These are phyloP conservation scores for Xenops minutus DNA, from an alignment of 2,797 vertebrate genomes.

Conservation along the genomic window DNA sequence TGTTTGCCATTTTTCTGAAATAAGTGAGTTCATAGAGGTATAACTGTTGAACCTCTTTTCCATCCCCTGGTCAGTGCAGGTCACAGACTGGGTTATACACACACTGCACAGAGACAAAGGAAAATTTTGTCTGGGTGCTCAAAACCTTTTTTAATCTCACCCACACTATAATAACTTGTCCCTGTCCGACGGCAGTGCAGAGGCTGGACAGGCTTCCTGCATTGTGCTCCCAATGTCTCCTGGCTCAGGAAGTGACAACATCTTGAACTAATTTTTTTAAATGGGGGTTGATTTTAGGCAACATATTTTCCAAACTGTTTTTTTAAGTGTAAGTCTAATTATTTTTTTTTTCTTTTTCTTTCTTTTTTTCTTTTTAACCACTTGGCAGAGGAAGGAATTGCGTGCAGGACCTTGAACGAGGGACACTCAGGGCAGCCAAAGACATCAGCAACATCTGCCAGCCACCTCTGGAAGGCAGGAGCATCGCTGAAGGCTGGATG, in stretches of 20 bases:
- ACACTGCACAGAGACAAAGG: neutral
- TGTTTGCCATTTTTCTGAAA: neutral
- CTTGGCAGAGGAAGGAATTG: conserved; percentile 7
- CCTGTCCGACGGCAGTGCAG: neutral
- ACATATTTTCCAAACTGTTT: conserved; percentile 47
- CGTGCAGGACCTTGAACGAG: neutral
- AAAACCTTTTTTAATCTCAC: conserved; percentile 18
- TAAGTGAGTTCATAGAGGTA: neutral
- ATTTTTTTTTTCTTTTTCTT: rapidly evolving
- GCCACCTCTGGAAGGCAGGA: conserved; percentile 9
- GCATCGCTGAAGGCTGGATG: neutral
- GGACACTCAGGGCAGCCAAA: conserved; percentile 37
- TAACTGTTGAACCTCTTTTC: neutral
- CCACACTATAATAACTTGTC: neutral
- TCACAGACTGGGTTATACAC: neutral
- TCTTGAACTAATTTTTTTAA: conserved; percentile 66
- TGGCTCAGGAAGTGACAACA: conserved; percentile 57
- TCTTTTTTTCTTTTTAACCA: neutral
- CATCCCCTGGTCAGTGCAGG: neutral
- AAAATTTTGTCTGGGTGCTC: conserved; percentile 27
- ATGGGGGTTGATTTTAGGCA: conserved; percentile 34
- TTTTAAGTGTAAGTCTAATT: neutral
- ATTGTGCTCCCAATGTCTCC: conserved; percentile 26
- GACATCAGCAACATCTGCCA: conserved; percentile 39
- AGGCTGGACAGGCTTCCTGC: conserved; percentile 20